Evolutionary conservation across 2,888 invertebrate genomes (phyloP), one percentile per base, ranked within the genome.

Genomic region (Philopedon plagiatum): DNA sequence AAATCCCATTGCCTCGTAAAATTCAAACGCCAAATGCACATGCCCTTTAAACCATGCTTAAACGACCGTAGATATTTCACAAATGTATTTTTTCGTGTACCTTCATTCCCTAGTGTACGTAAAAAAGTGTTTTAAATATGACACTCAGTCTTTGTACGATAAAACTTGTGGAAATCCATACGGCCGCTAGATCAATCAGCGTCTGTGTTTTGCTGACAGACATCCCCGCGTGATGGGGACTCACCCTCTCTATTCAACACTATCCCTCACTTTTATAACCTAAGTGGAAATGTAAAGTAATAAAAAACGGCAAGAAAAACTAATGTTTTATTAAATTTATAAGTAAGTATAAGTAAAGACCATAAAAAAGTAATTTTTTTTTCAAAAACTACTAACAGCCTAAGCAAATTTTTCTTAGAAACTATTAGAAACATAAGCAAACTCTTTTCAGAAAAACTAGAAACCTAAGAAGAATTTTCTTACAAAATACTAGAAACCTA

Each of bases 81-180:
- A 34, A 23, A 37, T 34, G 23, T 34, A 23, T 19, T 37, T 57
- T 56, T 57, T 57, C 39, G 9, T 57, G 39, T 57, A 57, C 57
- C 37, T 57, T 23, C 11, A 11, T 2, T 37, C 57, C 57, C 57
- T 13, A 37, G 37, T 13, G 57, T 57, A 57, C 39, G 23, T 57
- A 57, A 57, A 54, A 57, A 57, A 57, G 57, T 57, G 21, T 57
- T 57, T 57, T 57, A 39, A 57, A 57, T 57, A 57, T 57, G 57
- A 57, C 57, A 57, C 57, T 37, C 57, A 39, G 57, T 57, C 37
- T 23, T 57, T 57, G 57, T 23, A 21, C 57, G 13, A 32, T 57
- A 37, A 57, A 57, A 57, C 57, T 57, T 57, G 57, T 39, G 39
- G 57, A 57, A 56, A 57, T 57, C 18, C 57, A 39, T 39, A 57